phyloP scores from a whole-genome alignment of 2,888 invertebrate genomes.

The Adelognathus sp. region DNA sequence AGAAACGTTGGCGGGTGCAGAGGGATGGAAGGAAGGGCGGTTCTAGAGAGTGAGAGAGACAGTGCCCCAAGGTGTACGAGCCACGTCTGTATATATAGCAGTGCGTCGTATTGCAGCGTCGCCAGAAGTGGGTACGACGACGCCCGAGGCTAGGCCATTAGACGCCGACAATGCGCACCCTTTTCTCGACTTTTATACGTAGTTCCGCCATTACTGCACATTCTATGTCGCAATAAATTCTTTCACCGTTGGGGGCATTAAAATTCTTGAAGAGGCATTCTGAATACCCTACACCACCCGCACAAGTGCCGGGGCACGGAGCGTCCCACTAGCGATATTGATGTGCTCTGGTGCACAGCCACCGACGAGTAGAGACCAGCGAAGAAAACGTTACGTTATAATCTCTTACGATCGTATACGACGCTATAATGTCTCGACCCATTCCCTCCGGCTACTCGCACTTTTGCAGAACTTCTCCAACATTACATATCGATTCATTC shows the following conservation, averaged over 20 bases:
- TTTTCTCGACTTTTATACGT: slow-evolving; percentile 77
- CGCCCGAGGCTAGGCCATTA: slow-evolving; percentile 75
- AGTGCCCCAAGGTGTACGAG: slow-evolving; percentile 1
- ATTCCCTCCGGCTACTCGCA: not conserved
- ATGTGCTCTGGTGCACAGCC: slow-evolving; percentile 59
- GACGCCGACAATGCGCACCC: slow-evolving; percentile 77
- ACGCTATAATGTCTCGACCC: not conserved
- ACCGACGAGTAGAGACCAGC: not conserved
- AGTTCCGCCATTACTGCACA: slow-evolving; percentile 78
- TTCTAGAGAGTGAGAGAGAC: not conserved
- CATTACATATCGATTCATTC: not conserved
- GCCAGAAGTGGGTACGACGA: slow-evolving; percentile 61
- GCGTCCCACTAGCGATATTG: slow-evolving; percentile 66
- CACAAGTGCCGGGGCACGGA: not conserved
- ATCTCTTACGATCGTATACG: slow-evolving; percentile 4
- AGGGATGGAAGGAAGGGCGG: slow-evolving; percentile 10
- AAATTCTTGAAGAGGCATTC: slow-evolving; percentile 77
- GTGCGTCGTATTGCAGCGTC: slow-evolving; percentile 49
- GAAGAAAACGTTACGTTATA: slow-evolving; percentile 48
- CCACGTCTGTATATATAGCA: slow-evolving; percentile 21
- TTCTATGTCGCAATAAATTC: slow-evolving; percentile 78
- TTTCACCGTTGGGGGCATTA: slow-evolving; percentile 75
- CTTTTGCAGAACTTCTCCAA: not conserved
- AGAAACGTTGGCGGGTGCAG: slow-evolving; percentile 29
- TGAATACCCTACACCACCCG: slow-evolving; percentile 72